Evolutionary conservation across 2,113 vertebrate genomes (phyloP).

Genomic region (Rhinolophus ferrumequinum): DNA sequence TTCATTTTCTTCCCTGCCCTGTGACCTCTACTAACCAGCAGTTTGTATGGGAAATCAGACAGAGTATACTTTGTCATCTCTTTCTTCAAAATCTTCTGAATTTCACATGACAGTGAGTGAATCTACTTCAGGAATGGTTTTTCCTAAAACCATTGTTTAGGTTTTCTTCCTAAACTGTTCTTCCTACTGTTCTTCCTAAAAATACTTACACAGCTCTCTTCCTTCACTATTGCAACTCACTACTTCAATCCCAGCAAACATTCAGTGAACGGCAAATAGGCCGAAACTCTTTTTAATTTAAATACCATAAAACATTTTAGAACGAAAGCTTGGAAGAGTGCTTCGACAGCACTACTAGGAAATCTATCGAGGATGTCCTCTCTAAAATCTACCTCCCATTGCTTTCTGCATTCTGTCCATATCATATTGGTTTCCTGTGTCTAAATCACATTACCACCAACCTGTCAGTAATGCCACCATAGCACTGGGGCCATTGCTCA

Average conservation of each 20-base stretch:
- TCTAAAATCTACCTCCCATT: neutral
- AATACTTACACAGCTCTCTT: neutral
- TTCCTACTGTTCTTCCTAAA: neutral
- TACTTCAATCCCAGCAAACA: neutral
- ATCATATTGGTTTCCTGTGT: neutral
- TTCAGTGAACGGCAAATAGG: neutral
- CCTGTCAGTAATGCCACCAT: neutral
- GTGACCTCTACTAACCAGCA: neutral
- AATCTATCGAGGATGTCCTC: conserved; percentile 4
- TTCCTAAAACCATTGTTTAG: neutral
- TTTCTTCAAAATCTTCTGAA: neutral
- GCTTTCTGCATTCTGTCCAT: neutral
- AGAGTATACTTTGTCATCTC: neutral
- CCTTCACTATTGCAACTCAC: neutral
- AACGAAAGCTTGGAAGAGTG: neutral
- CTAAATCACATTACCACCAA: neutral
- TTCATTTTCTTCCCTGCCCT: neutral
- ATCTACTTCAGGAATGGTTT: neutral
- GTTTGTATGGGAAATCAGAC: neutral
- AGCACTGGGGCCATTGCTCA: neutral
- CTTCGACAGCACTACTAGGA: neutral
- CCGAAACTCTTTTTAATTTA: neutral
- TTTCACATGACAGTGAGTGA: neutral
- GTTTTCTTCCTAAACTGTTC: too few relatives aligned
- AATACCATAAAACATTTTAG: neutral